Base-by-base conservation (phyloP, 2,797 vertebrate species). In the Clarias platycephalus region DNA sequence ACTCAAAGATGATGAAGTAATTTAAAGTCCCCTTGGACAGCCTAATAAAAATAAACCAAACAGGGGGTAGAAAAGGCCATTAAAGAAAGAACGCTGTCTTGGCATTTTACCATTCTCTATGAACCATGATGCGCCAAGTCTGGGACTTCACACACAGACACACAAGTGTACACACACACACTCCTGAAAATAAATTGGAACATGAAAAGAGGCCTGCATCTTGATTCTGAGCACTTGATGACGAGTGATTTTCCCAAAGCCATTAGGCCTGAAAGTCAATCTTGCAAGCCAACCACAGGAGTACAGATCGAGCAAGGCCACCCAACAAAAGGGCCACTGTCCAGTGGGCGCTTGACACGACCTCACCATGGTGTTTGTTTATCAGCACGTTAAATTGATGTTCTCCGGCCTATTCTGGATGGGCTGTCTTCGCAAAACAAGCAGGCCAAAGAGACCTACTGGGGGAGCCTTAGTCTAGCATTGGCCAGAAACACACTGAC, bases 201-300 rank as follows among this genome's bases (percentile, higher is more conserved):
- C 87, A 88, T 90, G 82, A 90, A 91, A 91, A 90, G 88, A 79
- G 81, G 72, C 57, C 85, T 85, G 86, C 83, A 87, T 90, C 89
- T 89, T 89, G 89, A 91, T 90, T 89, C 86, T 85, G 79, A 90
- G 85, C 83, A 77, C 86, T 90, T 91, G 88, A 91, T 91, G 89
- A 89, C 85, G 86, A 90, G 89, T 79, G 86, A 89, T 90, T 91
- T 91, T 91, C 90, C 89, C 90, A 89, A 88, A 91, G 89, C 89
- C 89, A 91, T 92, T 91, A 91, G 88, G 84, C 78, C 80, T 84
- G 85, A 90, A 91, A 89, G 87, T 84, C 86, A 86, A 82, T 83
- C 84, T 83, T 85, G 79, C 87, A 82, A 68, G 71, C 76, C 78
- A 53, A 83, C 72, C 81, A 63, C 84, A 79, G 84, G 64, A 86